Base-by-base conservation (phyloP, 2,797 vertebrate genomes). In the Lepilemur ruficaudatus region DNA sequence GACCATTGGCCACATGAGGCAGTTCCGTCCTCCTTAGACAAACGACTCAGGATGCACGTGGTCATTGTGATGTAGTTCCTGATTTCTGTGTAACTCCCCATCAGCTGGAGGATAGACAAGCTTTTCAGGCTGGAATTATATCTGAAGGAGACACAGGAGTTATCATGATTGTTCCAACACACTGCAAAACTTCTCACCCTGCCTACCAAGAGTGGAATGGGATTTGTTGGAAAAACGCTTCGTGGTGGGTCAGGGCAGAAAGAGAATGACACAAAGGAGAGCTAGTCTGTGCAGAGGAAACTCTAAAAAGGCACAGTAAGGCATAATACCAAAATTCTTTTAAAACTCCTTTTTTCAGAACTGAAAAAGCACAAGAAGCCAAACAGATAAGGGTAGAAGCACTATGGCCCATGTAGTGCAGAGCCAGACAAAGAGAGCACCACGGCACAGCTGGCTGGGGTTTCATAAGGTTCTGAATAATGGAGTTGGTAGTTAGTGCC, bases 31-130 rank as follows among this genome's bases (percentile, higher is more conserved):
- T 99, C 98, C 91, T 81, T 79, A 92, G 98, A 98, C 97, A 99
- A 97, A 89, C 98, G 98, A 96, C 98, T 99, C 87, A 99, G 97
- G 57, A 98, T 96, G 23, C 57, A 25, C 38, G 98, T 97, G 81
- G 99, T 93, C 89, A 99, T 94, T 38, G 96, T 93, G 69, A 99
- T 28, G 46, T 99, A 99, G 97, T 99, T 99, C 83, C 98, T 97
- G 46, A 98, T 97, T 96, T 99, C 99, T 11, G 43, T 43, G 5
- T 80, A 89, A 97, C 98, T 99, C 30, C 99, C 98, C 57, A 98
- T 98, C 75, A 90, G 97, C 95, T 98, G 90, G 69, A 99, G 97
- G 73, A 96, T 96, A 0, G 99, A 99, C 86, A 99, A 97, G 92
- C 98, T 99, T 97, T 95, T 98, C 86, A 99, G 59, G 94, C 98